Evolutionary conservation across 2,888 invertebrate species (phyloP).

Genomic region (Timema podura): DNA sequence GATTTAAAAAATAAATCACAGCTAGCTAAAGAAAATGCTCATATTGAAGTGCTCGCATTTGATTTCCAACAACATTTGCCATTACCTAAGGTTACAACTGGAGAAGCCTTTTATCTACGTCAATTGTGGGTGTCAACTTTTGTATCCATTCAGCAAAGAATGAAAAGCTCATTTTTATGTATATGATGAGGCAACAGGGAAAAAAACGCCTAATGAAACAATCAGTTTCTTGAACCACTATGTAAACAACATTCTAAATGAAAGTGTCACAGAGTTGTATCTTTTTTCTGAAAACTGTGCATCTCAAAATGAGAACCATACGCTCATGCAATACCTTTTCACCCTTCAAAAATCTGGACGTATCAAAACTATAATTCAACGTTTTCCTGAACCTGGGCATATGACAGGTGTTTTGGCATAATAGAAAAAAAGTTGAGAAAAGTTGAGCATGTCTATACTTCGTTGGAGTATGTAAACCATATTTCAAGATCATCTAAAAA

Average conservation of each 20-base stretch:
- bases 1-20: background rate
- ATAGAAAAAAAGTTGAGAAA: background rate
- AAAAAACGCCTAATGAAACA: background rate
- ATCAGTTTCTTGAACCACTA: slow-evolving; percentile 1
- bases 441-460: too few species aligned
- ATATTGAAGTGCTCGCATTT: background rate
- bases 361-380: background rate
- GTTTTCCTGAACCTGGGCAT: background rate
- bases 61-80: background rate
- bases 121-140: background rate
- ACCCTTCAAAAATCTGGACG: background rate
- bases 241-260: background rate
- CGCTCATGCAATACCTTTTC: background rate
- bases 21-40: background rate
- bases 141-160: background rate
- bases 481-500: too few species aligned
- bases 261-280: background rate
- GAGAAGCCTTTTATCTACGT: background rate
- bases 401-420: background rate
- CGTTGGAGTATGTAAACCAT: too few species aligned
- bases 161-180: background rate
- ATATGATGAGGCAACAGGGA: background rate
- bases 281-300: background rate
- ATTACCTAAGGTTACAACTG: background rate
- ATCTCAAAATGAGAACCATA: background rate